Conservation (phyloP, 2,888 invertebrate genomes). For the Xanthia togata region DNA sequence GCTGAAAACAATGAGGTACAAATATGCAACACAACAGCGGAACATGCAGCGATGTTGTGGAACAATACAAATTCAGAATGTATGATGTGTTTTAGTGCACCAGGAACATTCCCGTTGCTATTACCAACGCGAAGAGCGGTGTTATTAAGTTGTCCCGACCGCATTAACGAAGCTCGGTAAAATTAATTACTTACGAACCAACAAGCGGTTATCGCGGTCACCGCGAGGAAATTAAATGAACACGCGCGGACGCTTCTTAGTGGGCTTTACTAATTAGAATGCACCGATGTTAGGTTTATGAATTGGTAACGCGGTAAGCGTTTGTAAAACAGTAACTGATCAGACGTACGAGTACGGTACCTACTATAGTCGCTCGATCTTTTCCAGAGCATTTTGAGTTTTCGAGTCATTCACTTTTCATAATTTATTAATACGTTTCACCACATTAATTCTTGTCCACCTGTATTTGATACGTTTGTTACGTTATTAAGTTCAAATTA, state of each 20-base stretch:
- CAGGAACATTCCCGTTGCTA: constrained; percentile 55
- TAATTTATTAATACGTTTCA: neutral
- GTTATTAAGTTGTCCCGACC: constrained; percentile 77
- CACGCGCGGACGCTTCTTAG: constrained; percentile 74
- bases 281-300: constrained; percentile 43
- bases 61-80: constrained; percentile 64
- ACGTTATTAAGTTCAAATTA: constrained; percentile 31
- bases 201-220: constrained; percentile 83
- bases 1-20: constrained; percentile 34
- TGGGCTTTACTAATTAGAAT: constrained; percentile 73
- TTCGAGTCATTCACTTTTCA: neutral
- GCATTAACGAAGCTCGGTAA: constrained; percentile 80
- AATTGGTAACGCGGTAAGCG: constrained; percentile 3
- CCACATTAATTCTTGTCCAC: neutral
- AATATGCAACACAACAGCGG: constrained; percentile 36
- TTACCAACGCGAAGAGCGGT: constrained; percentile 63
- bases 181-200: constrained; percentile 85
- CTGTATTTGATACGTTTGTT: constrained; percentile 5
- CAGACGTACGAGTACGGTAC: neutral
- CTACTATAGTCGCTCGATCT: neutral
- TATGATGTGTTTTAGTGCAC: constrained; percentile 55
- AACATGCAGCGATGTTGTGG: constrained; percentile 39
- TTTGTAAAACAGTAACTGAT: neutral
- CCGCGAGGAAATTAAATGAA: constrained; percentile 83
- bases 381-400: neutral